Evolutionary conservation across 2,797 vertebrate genomes (phyloP).

Genomic region (Botia almorhae): DNA sequence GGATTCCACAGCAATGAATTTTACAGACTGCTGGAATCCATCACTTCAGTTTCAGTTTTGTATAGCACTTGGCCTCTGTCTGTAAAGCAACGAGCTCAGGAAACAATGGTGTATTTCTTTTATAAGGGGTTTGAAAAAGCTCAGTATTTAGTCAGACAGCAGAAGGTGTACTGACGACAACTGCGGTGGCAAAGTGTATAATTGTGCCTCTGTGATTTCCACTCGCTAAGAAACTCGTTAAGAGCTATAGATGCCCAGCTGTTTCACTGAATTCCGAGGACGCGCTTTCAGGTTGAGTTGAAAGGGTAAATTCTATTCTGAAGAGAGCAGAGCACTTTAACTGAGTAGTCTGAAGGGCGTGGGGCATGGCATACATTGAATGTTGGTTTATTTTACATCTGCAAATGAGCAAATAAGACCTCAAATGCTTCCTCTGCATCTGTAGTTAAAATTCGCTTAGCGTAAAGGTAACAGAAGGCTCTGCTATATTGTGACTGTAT

Average conservation of each 20-base stretch:
- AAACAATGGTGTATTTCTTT: neutral
- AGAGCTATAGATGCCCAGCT: constrained; percentile 1
- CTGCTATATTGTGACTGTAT: too few species aligned
- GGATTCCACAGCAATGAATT: constrained; percentile 7
- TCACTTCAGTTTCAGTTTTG: neutral
- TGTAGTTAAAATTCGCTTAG: too few species aligned
- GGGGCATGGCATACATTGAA: neutral
- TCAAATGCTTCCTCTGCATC: too few species aligned
- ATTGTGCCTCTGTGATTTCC: constrained; percentile 9
- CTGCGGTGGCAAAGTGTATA: neutral
- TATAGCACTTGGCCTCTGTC: neutral
- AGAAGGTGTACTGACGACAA: constrained; percentile 5
- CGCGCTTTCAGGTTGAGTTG: constrained; percentile 15
- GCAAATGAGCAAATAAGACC: too few species aligned
- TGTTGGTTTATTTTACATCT: neutral
- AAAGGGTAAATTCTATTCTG: neutral
- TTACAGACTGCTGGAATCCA: constrained; percentile 15
- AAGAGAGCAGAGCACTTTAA: neutral
- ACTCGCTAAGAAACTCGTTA: neutral
- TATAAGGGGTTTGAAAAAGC: neutral
- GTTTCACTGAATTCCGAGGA: constrained; percentile 15
- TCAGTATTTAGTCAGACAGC: neutral
- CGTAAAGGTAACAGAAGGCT: too few species aligned
- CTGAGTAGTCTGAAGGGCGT: neutral
- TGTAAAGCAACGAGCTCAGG: neutral